A percentile compares a stretch with the other conserved stretches of the same genome.
Conservation (phyloP, 1,140 invertebrate genomes). For the Drosophila mayri region DNA sequence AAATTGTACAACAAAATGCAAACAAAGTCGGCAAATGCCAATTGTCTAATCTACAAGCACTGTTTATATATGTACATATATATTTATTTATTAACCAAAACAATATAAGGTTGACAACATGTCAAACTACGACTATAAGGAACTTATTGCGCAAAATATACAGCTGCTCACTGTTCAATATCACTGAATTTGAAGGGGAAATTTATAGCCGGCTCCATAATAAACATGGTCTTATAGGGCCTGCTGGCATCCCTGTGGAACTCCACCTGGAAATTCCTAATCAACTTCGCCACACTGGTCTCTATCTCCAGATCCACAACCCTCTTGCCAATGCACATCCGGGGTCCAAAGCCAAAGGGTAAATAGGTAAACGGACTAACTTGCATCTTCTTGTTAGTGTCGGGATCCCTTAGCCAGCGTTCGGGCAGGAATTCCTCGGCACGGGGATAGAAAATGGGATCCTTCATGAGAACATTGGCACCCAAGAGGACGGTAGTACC, state of each 20-base stretch:
- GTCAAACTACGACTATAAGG: not conserved
- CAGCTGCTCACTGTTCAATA: slow-evolving; percentile 18
- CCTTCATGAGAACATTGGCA: slow-evolving; percentile 48
- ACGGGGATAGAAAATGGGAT: slow-evolving; percentile 86
- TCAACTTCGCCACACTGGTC: slow-evolving; percentile 87
- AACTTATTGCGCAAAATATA: slow-evolving; percentile 8
- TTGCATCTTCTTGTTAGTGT: slow-evolving; percentile 43
- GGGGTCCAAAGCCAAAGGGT: slow-evolving; percentile 88
- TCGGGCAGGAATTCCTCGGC: slow-evolving; percentile 91
- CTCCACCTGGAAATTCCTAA: slow-evolving; percentile 86
- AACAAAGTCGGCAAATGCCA: not conserved
- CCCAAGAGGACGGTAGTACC: slow-evolving; percentile 84
- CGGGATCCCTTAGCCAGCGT: slow-evolving; percentile 88
- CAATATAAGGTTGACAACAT: slow-evolving; percentile 5
- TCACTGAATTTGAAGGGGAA: slow-evolving; percentile 71
- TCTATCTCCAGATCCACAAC: slow-evolving; percentile 90
- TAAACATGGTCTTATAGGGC: slow-evolving; percentile 57
- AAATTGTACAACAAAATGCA: slow-evolving; percentile 3
- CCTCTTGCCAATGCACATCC: slow-evolving; percentile 87
- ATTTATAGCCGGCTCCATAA: slow-evolving; percentile 55
- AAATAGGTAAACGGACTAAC: slow-evolving; percentile 60
- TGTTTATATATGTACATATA: not conserved
- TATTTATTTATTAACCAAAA: not conserved
- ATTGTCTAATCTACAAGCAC: slow-evolving; percentile 1
- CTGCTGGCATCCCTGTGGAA: slow-evolving; percentile 82